These are phyloP conservation scores for Cyanistes caeruleus DNA, from an alignment of 2,113 vertebrate species.

Conservation along the genomic window DNA sequence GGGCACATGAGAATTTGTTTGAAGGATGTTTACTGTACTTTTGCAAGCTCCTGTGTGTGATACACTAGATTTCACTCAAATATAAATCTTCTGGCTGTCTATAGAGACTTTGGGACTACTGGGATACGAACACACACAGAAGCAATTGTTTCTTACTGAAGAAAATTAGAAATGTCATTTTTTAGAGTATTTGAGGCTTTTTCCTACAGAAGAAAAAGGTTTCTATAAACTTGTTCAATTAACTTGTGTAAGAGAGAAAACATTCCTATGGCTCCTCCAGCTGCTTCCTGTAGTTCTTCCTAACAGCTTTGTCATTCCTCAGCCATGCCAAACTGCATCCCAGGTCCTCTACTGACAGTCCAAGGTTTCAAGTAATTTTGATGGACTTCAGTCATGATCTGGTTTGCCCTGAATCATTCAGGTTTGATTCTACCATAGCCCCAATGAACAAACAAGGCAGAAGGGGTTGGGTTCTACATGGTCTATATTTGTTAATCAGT, in stretches of 20 bases:
- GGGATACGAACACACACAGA: not conserved
- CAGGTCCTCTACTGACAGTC: not conserved
- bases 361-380: not conserved
- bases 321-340: not conserved
- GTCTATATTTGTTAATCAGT: not conserved
- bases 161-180: conserved; percentile 53
- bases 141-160: conserved; percentile 23
- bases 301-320: not conserved
- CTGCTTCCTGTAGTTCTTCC: not conserved
- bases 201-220: not conserved
- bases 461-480: not conserved
- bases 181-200: not conserved
- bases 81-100: conserved; percentile 50
- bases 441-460: not conserved
- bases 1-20: conserved; percentile 67
- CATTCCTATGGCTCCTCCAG: not conserved
- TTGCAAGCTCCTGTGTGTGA: conserved; percentile 30
- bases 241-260: not conserved
- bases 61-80: conserved; percentile 48
- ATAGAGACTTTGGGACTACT: conserved; percentile 13
- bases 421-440: not conserved
- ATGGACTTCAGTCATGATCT: not conserved
- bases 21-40: conserved; percentile 70
- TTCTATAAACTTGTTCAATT: not conserved
- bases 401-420: not conserved